Base-by-base conservation (phyloP, 2,113 vertebrate species). In the Artemisiospiza belli region DNA sequence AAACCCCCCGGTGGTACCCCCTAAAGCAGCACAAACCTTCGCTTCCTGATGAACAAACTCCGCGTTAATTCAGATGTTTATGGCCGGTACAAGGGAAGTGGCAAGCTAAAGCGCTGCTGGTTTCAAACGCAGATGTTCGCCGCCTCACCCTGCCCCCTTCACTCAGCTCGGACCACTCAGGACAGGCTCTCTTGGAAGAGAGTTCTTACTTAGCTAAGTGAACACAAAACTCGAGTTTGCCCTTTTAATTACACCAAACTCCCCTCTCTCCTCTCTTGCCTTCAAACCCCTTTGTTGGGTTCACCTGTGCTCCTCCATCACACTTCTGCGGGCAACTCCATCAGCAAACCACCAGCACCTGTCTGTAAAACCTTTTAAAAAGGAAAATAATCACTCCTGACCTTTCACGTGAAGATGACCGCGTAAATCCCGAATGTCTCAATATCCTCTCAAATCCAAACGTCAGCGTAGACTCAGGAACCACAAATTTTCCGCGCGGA, bases 171-270 rank as follows among this genome's bases (percentile, higher is more conserved):
- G 41, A 43, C 41, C 41, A 43, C 15, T 43, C 69, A 30, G 69
- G 22, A 54, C 35, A 10, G 12, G 2, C 18, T 46, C 13, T 54
- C 11, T 57, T 7, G 3, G 6, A 20, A 25, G 2, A 16, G 27
- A 16, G 27, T 12, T 51, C 8, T 80, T 37, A 23, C 10, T 18
- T 14, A 27, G 7, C 13, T 10, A 2, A 52, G 15, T 2, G 39
- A 75, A n/a, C 2, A 2, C 18, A 25, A 20, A 6, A 5, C 2
- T 5, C 8, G 0, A 31, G 7, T n/a, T 13, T 3, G 12, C 4
- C 23, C 12, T 6, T 83, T n/a, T 5, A 57, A 19, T 33, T n/a
- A 8, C 49, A 4, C 10, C 67, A 3, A 41, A 18, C 22, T 33
- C 9, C 18, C 41, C 41, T 41, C 41, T 44, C 30, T 76, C 25